Conservation (phyloP, 2,113 vertebrate genomes). For the Scopus umbretta region DNA sequence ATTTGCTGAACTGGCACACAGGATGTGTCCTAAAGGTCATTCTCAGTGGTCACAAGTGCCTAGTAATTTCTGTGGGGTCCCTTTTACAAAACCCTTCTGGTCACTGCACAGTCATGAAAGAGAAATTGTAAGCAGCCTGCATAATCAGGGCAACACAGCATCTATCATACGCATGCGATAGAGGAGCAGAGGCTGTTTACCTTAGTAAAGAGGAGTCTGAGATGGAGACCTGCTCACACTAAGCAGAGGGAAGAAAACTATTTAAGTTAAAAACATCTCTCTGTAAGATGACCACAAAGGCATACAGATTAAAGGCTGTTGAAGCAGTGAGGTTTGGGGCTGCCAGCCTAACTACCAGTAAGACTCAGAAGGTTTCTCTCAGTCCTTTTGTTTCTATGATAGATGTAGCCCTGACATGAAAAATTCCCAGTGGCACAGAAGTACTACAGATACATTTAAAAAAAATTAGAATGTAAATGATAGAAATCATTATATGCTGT, state of each 20-base stretch:
- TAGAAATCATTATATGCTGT: not conserved
- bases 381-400: not conserved
- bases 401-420: not conserved
- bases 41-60: not conserved
- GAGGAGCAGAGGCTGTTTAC: not conserved
- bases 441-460: not conserved
- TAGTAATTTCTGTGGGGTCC: not conserved
- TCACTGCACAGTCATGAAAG: not conserved
- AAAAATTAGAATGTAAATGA: not conserved
- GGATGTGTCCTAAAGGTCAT: not conserved
- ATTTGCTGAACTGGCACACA: not conserved
- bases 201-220: not conserved
- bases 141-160: not conserved
- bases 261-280: not conserved
- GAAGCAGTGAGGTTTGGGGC: not conserved
- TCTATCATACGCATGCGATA: rapidly evolving
- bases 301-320: not conserved
- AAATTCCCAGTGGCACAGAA: not conserved
- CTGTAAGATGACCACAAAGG: not conserved
- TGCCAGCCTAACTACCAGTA: not conserved
- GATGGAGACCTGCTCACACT: not conserved
- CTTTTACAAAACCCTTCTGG: not conserved
- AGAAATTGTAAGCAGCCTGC: not conserved
- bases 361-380: not conserved
- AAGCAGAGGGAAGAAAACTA: not conserved